Base-by-base conservation (phyloP, 2,797 vertebrate genomes). In the Gallirallus australis region DNA sequence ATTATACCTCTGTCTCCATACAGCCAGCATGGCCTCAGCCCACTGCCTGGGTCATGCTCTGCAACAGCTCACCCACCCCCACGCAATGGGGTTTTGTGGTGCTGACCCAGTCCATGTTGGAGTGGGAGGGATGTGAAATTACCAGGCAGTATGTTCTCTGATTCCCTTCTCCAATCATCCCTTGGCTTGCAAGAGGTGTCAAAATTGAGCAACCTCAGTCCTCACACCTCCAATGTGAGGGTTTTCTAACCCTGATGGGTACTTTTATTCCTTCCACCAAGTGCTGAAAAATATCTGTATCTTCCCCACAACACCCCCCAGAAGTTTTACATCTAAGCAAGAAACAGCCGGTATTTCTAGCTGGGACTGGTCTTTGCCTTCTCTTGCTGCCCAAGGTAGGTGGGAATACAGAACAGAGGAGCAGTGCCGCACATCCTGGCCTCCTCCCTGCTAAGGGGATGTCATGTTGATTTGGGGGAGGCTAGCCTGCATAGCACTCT, bases 201-300 rank as follows among this genome's bases (percentile, higher is more conserved):
- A 42, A 7, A 45, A 11, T 0, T 1, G 50, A 57, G n/a, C 28
- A 2, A 0, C 12, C n/a, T 14, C 2, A 0, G 31, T 25, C 11
- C 23, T 27, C 19, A 2, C 0, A 0, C 59, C 52, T 53, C 19
- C 1, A 2, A 37, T 8, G 23, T 4, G 9, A 1, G 35, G n/a
- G 47, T 8, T 70, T 35, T 23, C 33, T 20, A 50, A 12, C 6
- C 15, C 30, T 1, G 0, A 8, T 2, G 0, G 13, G 59, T 59
- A n/a, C 5, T 3, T 2, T 2, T 45, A 30, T 72, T 33, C 30
- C 27, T 52, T 13, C 7, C 17, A 24, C 27, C 4, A 1, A 7
- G 37, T 65, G 53, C 53, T 59, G 24, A 15, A 42, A 30, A 79
- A 45, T 5, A 27, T 7, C 13, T 13, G 21, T 19, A 37, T 25